Conservation (phyloP, 2,797 vertebrate genomes). For the Cephalopachus bancanus region DNA sequence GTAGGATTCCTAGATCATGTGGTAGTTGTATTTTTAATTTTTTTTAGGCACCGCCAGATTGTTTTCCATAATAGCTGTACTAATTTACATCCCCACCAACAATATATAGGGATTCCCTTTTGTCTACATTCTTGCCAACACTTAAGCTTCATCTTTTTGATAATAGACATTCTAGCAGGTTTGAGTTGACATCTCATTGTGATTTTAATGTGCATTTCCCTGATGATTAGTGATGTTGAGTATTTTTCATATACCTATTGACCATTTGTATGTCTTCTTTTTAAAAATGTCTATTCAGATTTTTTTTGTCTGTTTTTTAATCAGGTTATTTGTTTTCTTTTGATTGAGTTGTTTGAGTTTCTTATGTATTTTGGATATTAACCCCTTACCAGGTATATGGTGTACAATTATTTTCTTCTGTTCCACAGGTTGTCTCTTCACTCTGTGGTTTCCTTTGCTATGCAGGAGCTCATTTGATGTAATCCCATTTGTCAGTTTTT, state of each 20-base stretch:
- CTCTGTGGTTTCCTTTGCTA: background rate
- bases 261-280: background rate
- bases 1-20: background rate
- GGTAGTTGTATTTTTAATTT: background rate
- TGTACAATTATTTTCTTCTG: background rate
- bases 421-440: background rate
- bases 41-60: background rate
- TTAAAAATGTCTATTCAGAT: background rate
- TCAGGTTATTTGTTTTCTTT: background rate
- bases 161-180: background rate
- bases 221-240: background rate
- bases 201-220: background rate
- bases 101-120: background rate
- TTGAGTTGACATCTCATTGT: background rate
- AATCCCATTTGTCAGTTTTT: background rate
- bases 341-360: background rate
- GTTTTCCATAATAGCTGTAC: background rate
- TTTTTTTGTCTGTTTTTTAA: background rate
- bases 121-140: background rate
- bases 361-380: background rate
- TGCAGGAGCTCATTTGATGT: background rate
- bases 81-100: background rate
- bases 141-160: background rate
- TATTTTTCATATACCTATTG: background rate
- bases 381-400: background rate